Evolutionary conservation across 1,140 invertebrate genomes (phyloP), one percentile per base, ranked within the genome.

Genomic region (Drosophila varians): DNA sequence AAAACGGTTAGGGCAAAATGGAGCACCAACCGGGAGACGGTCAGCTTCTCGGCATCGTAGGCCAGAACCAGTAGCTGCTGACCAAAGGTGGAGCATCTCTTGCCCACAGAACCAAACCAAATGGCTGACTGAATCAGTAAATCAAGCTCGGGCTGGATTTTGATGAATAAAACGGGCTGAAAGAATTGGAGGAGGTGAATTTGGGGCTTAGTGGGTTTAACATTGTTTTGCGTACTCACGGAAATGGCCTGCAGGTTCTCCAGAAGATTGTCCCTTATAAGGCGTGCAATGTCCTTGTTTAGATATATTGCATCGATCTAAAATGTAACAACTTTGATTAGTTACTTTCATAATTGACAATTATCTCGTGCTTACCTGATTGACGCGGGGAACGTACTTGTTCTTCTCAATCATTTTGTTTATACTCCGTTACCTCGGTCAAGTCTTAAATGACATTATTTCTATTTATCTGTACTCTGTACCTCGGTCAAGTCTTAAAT

Each of bases 11-110:
- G 92, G 3, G 91, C 86, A 89, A 92, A 94, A 53, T 93, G 93
- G 89, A 93, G 92, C 36, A 90, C 92, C n/a, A 93, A 49, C 71
- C 93, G 92, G 6, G 91, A 92, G 31, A 83, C 91, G 1, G 92
- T 91, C 31, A 93, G 84, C 55, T 92, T 91, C 28, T 92, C 91
- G 16, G 90, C 78, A 70, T 92, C 92, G 74, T 94, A 94, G 58
- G 92, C 92, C 4, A 94, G 76, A 5, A 93, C 93, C 11, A 94
- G 76, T 72, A 94, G 91, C 55, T 94, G 92, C 61, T 94, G 94
- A 0, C 94, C 94, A 92, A 94, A 94, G 31, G 93, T 93, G 26
- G 91, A 92, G 47, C 91, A 92, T 42, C 92, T 90, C 60, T 93
- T 87, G 42, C 90, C 91, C 11, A 94, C 74, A 19, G 93, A 94